Evolutionary conservation across 2,888 invertebrate species (phyloP), one percentile per base, ranked within the genome.

Genomic region (Drosophila sordidula): DNA sequence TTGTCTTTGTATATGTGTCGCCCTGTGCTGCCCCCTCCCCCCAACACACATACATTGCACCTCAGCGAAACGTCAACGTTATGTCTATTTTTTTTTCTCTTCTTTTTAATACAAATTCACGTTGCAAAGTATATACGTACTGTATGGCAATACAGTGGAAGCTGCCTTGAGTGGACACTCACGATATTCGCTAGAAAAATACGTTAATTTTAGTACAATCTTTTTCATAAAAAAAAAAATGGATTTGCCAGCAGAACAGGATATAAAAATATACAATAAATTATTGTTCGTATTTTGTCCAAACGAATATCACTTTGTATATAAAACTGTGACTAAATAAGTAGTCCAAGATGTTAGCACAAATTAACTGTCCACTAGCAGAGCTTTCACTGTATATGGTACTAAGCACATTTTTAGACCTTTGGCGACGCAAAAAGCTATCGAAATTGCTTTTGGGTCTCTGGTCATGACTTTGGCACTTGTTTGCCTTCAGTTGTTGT

Each of bases 391-490:
- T 34, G 34, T 34, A 34, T 34, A 34, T 16, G 32, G 16, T 39
- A 39, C 22, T 69, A 39, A 41, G 69, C 61, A 68, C 55, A 74
- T 74, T 70, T 72, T 32, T 46, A 42, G 49, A 71, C 54, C 29
- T 38, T 16, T 36, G 22, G 54, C 50, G 50, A 32, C 50, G 39
- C 39, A 52, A 29, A 39, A 18, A 29, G 51, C 25, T 25, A 38
- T 9, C 29, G 26, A 46, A 59, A 68, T 63, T 49, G 59, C 44
- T 54, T 70, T 68, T 66, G 72, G 73, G 67, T 73, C 63, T 73
- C 56, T 84, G 81, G 74, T 81, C 81, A 67, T 87, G 87, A 84
- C 82, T 75, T 83, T 83, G 80, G 66, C 84, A 72, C 72, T 75
- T 78, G 70, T 52, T 42, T 47, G 67, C 65, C 69, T 71, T 77